A percentile compares a stretch with the other conserved stretches of the same genome.
Evolutionary conservation across 30 jellyfish, hydroid and myxozoan genomes (phyloP).

Genomic region (Chironex yamaguchii): DNA sequence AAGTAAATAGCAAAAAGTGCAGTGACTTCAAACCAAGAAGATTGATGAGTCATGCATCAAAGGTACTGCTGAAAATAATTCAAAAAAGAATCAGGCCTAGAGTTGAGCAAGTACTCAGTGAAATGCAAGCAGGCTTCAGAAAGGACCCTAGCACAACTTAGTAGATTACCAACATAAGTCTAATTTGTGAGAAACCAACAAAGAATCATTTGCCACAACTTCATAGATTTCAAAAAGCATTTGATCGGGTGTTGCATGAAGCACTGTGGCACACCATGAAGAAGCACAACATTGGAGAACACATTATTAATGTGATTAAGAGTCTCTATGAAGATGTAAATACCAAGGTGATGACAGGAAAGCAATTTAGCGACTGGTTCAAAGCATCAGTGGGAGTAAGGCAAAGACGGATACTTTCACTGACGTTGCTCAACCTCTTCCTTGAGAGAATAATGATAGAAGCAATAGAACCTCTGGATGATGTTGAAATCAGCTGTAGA

Average conservation of each 20-base stretch:
- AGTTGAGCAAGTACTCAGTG: background rate
- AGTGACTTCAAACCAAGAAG: background rate
- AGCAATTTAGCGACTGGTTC: conserved; percentile 5
- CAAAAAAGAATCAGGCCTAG: conserved; percentile 9
- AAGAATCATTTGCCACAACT: background rate
- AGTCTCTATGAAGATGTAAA: conserved; percentile 19
- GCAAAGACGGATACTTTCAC: conserved; percentile 45
- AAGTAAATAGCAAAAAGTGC: background rate
- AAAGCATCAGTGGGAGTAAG: conserved; percentile 18
- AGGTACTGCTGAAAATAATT: background rate
- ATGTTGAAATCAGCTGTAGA: too few relatives aligned
- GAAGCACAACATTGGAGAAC: conserved; percentile 15
- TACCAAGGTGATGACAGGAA: conserved; percentile 1
- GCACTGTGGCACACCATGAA: conserved; percentile 2
- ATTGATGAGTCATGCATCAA: too few relatives aligned
- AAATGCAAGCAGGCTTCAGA: conserved; percentile 6
- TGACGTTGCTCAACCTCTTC: conserved; percentile 29
- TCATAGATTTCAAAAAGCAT: too few relatives aligned
- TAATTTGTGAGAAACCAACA: background rate
- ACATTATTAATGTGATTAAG: conserved; percentile 18
- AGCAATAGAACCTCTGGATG: background rate
- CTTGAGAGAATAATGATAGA: conserved; percentile 1
- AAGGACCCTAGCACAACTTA: background rate
- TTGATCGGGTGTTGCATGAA: conserved; percentile 14
- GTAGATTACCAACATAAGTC: background rate